Evolutionary conservation across 2,888 invertebrate species (phyloP).

Genomic region (Acanthosepion esculentum): DNA sequence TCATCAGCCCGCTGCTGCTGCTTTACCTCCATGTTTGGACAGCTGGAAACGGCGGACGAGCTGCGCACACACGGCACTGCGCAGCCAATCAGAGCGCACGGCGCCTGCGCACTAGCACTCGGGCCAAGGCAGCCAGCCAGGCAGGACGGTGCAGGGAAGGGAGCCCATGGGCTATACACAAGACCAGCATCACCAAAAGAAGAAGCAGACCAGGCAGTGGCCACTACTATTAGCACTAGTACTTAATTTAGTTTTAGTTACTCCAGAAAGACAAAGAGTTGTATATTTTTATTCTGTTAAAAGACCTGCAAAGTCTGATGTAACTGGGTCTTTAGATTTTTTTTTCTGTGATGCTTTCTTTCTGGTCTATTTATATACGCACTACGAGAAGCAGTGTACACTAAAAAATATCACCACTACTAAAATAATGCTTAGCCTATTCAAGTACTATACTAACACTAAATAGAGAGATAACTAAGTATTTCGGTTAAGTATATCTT

Average conservation of each 20-base stretch:
- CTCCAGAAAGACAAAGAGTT: too few relatives aligned
- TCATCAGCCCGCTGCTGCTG: constrained; percentile 56
- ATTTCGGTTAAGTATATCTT: background rate
- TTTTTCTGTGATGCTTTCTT: background rate
- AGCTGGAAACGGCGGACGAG: constrained; percentile 67
- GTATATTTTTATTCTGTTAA: background rate
- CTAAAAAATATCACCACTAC: background rate
- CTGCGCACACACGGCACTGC: constrained; percentile 71
- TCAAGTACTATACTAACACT: background rate
- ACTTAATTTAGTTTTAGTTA: too few relatives aligned
- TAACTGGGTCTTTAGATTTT: background rate
- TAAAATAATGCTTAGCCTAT: too few relatives aligned
- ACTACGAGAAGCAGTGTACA: background rate
- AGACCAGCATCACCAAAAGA: background rate
- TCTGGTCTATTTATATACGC: background rate
- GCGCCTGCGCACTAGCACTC: constrained; percentile 67
- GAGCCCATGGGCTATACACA: background rate
- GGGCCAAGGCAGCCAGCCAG: constrained; percentile 54
- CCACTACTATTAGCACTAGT: background rate
- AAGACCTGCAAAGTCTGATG: background rate
- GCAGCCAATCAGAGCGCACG: constrained; percentile 61
- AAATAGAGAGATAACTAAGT: background rate
- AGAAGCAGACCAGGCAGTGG: background rate
- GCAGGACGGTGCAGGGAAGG: constrained; percentile 36
- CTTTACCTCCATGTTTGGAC: constrained; percentile 74